These are phyloP conservation scores for Nycticebus coucang DNA, from an alignment of 2,113 vertebrate genomes.

Conservation along the genomic window DNA sequence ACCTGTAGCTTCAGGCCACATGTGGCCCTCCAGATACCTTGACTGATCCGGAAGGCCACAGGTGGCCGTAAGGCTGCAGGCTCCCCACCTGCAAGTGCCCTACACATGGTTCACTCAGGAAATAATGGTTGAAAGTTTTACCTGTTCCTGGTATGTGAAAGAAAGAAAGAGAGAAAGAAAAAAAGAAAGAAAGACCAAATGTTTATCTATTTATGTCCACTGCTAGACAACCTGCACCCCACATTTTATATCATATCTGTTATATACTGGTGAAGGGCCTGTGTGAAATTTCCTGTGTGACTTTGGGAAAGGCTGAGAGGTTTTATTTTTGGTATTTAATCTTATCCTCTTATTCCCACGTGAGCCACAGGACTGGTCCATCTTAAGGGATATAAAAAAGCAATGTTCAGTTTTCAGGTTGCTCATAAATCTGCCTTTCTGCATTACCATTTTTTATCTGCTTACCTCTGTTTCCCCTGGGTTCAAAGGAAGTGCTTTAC, in stretches of 20 bases:
- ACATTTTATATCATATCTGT: neutral
- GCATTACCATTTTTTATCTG: conserved; percentile 78
- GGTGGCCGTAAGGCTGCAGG: no score
- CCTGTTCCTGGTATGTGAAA: no score
- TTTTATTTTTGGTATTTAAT: conserved; percentile 53
- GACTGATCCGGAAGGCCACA: no score
- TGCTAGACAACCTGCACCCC: neutral
- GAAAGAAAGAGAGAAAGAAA: no score
- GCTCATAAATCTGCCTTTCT: conserved; percentile 63
- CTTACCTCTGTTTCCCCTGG: conserved; percentile 67
- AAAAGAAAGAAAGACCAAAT: neutral
- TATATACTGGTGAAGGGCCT: neutral
- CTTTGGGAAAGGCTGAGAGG: neutral
- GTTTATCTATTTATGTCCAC: neutral
- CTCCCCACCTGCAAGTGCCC: neutral
- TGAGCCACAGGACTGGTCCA: conserved; percentile 42
- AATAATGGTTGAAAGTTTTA: neutral
- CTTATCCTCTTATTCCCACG: conserved; percentile 13
- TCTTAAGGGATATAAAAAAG: conserved; percentile 68
- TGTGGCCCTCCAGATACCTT: no score
- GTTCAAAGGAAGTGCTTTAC: conserved; percentile 62
- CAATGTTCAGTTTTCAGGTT: conserved; percentile 55
- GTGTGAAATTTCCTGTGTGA: neutral
- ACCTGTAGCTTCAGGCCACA: no score
- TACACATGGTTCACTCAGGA: neutral